Base-by-base conservation (phyloP, 2,888 invertebrate genomes). In the Agonopterix alstromeriana region DNA sequence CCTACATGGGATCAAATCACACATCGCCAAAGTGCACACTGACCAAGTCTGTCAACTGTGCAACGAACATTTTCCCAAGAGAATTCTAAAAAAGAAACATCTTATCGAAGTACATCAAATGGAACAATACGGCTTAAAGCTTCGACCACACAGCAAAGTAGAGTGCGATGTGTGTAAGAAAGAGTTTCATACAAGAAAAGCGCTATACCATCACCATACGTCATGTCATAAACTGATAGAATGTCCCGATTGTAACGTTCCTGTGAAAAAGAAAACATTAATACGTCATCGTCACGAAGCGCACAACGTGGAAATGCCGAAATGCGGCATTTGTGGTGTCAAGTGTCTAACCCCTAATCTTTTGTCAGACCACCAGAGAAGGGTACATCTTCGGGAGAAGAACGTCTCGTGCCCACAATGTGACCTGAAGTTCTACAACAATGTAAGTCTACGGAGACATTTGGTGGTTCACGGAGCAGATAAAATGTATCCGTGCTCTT, bases 211-310 rank as follows among this genome's bases (percentile, higher is more conserved):
- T 10, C 85, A 86, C 35, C 76, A 68, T 0, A 77, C 81, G 46
- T 73, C 63, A 8, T 85, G 73, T 14, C 85, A 86, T 12, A n/a
- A 10, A 8, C 84, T 82, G 83, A 52, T 85, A 0, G 86, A 78
- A 76, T 38, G 38, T 38, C 10, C 38, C 7, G 10, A 38, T n/a
- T 38, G 38, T 38, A n/a, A 10, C 5, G 38, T 10, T 38, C n/a
- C 10, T n/a, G 38, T 38, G n/a, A 38, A 3, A 38, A 10, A 2
- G n/a, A 38, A 38, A 10, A 10, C 10, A n/a, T n/a, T 38, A 10
- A 8, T n/a, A 10, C 10, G 10, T 10, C 38, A 38, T 38, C 10
- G 10, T 10, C 10, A n/a, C 38, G 38, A 38, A 38, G 10, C 10
- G 5, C 38, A 38, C 38, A 38, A 10, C 38, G 38, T 4, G 10